These are phyloP conservation scores for Imbricaverruca yamaguchii DNA, from an alignment of 2,888 invertebrate genomes.

Conservation along the genomic window DNA sequence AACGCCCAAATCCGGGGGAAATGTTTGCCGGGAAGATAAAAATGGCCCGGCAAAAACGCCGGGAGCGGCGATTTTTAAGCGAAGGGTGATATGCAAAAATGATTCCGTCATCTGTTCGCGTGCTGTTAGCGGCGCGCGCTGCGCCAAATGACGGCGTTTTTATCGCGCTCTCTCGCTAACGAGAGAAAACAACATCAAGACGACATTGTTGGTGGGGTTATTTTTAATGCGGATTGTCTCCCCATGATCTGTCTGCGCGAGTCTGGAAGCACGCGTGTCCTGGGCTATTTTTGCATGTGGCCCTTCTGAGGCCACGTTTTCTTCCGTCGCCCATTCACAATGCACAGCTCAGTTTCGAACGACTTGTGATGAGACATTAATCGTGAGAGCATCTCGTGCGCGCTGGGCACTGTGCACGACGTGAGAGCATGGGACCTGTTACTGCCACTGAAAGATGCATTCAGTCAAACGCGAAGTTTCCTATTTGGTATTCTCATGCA, in stretches of 20 bases:
- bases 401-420: too few relatives aligned
- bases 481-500: too few relatives aligned
- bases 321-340: too few relatives aligned
- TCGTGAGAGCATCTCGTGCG: neutral
- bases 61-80: slow-evolving; percentile 9
- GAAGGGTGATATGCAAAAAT: slow-evolving; percentile 20
- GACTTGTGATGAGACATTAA: neutral
- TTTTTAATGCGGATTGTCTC: slow-evolving; percentile 13
- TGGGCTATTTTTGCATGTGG: neutral
- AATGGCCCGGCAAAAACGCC: neutral
- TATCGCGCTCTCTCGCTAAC: neutral
- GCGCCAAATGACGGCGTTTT: neutral
- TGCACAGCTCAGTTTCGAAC: too few relatives aligned
- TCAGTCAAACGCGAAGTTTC: too few relatives aligned
- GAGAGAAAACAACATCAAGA: slow-evolving; percentile 18
- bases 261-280: neutral
- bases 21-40: neutral
- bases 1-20: neutral
- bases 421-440: too few relatives aligned
- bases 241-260: neutral
- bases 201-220: slow-evolving; percentile 4
- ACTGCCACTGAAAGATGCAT: too few relatives aligned
- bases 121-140: neutral
- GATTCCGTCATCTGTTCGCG: slow-evolving; percentile 10
- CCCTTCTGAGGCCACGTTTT: neutral